phyloP scores from a whole-genome alignment of 2,797 vertebrate species.

The Alca torda region DNA sequence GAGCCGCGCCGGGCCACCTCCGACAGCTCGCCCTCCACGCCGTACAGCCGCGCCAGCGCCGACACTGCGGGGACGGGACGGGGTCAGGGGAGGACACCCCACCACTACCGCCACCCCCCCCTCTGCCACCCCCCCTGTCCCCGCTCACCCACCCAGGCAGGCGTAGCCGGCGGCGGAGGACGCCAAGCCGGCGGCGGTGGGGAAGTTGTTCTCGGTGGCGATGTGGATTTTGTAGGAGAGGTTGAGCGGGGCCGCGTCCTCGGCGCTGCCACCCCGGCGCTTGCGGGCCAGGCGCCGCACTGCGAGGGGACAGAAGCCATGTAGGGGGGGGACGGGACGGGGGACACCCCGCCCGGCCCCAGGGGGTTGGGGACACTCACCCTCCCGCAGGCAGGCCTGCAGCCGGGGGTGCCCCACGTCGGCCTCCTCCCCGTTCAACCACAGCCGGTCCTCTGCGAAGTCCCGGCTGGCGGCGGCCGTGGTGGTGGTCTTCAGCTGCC shows the following conservation, averaged over 20 bases:
- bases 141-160: conserved; percentile 84
- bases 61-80: conserved; percentile 76
- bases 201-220: conserved; percentile 93
- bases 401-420: conserved; percentile 86
- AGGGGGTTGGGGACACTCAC: conserved; percentile 69
- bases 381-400: conserved; percentile 90
- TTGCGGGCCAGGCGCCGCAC: conserved; percentile 89
- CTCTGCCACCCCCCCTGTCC: rapidly evolving
- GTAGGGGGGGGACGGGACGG: rapidly evolving
- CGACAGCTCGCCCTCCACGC: conserved; percentile 88
- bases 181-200: conserved; percentile 92
- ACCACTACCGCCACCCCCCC: too few species aligned
- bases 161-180: conserved; percentile 95
- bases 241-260: conserved; percentile 41
- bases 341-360: neutral
- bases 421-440: conserved; percentile 90
- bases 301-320: neutral
- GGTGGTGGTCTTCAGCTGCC: conserved; percentile 92
- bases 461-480: conserved; percentile 84
- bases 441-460: conserved; percentile 89
- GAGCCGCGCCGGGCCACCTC: conserved; percentile 91
- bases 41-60: conserved; percentile 83
- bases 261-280: conserved; percentile 66
- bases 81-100: neutral
- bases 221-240: conserved; percentile 88